Evolutionary conservation across 2,797 vertebrate species (phyloP), one percentile per base, ranked within the genome.

Genomic region (Pangasius krempfi): DNA sequence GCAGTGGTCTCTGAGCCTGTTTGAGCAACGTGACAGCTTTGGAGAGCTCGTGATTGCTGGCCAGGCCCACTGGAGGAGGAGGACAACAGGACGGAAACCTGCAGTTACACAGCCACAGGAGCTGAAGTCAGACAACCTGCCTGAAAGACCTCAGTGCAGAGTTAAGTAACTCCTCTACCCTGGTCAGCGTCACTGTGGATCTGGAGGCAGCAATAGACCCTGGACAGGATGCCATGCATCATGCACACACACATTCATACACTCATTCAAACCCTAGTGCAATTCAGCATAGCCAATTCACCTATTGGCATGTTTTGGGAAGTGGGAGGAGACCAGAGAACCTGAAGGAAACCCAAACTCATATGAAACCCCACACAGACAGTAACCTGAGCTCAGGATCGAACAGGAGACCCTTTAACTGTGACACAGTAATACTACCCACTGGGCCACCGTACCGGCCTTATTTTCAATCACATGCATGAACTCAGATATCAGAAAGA

Each of bases 31-130:
- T 93, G 0, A 92, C 88, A 27, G 98, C 98, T 87, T 90, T 86
- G 3, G 79, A 86, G 9, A 99, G 91, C 3, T 96, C 95, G 10
- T 91, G 72, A 0, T 84, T 58, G 16, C 97, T 95, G 16, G 98
- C 97, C 87, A 94, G 87, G 92, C 97, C 96, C 84, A 97, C 1
- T 1, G 99, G 98, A 90, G 97, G 96, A 50, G 96, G 92, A n/a
- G 95, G 92, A 93, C 98, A 98, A 91, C 97, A 97, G 79, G 94
- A 92, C 37, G 94, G 92, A 66, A 91, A 86, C 91, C 96, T 97
- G 93, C n/a, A 83, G 83, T 18, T 27, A 90, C 58, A 88, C 88
- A 89, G 9, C 62, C 44, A 79, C 64, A 56, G n/a, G 10, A 76
- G 37, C 37, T 56, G 25, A 64, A 30, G 22, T 30, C n/a, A 86